Percentiles rank a stretch among this genome's conserved stretches.
phyloP scores from a whole-genome alignment of 2,888 invertebrate genomes.

The Cheilosia variabilis region DNA sequence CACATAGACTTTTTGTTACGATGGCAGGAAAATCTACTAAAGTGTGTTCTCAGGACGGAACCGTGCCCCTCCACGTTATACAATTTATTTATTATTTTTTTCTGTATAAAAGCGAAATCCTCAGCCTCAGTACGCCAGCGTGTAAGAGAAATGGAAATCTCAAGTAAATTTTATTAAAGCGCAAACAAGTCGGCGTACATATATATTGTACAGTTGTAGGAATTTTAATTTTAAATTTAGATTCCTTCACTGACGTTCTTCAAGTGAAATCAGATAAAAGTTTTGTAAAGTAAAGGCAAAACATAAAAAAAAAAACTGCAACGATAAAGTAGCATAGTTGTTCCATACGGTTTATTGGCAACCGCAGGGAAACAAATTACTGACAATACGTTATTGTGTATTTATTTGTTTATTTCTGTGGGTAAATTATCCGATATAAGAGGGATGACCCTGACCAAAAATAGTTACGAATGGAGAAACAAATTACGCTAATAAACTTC shows the following conservation, averaged over 20 bases:
- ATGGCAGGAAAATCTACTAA: slow-evolving; percentile 52
- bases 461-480: slow-evolving; percentile 10
- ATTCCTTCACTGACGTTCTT: slow-evolving; percentile 71
- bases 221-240: slow-evolving; percentile 71
- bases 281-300: slow-evolving; percentile 76
- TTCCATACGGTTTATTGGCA: slow-evolving; percentile 54
- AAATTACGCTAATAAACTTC: slow-evolving; percentile 9
- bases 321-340: background rate
- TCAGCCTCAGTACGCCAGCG: slow-evolving; percentile 36
- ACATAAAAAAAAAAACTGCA: slow-evolving; percentile 59
- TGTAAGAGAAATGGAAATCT: slow-evolving; percentile 70
- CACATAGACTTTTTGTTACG: slow-evolving; percentile 55
- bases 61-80: slow-evolving; percentile 41
- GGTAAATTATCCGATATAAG: slow-evolving; percentile 36
- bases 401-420: slow-evolving; percentile 56
- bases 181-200: slow-evolving; percentile 43
- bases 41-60: slow-evolving; percentile 44
- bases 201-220: slow-evolving; percentile 23
- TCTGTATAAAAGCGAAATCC: slow-evolving; percentile 51
- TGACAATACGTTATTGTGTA: slow-evolving; percentile 43
- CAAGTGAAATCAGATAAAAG: slow-evolving; percentile 80
- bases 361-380: slow-evolving; percentile 51
- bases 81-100: slow-evolving; percentile 18
- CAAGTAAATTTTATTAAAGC: slow-evolving; percentile 68
- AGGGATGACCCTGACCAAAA: slow-evolving; percentile 45